These are phyloP conservation scores for Solenopsis invicta DNA, from an alignment of 1,140 invertebrate species.

Conservation along the genomic window DNA sequence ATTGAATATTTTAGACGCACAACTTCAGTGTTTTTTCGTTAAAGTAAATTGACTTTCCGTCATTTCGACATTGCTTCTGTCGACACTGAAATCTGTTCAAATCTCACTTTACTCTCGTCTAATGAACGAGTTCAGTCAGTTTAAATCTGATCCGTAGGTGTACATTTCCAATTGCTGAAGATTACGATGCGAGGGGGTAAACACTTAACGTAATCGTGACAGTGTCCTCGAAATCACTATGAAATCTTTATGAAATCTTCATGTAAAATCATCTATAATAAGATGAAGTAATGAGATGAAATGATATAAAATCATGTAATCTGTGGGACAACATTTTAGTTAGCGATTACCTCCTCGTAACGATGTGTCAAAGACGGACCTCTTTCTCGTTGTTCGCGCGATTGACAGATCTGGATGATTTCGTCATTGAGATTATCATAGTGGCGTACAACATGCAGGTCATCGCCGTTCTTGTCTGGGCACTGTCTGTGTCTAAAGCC, in stretches of 20 bases:
- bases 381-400: neutral
- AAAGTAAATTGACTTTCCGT: neutral
- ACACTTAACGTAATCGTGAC: too few relatives aligned
- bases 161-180: neutral
- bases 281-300: too few relatives aligned
- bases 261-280: too few relatives aligned
- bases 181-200: neutral
- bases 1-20: neutral
- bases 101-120: neutral
- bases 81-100: too few relatives aligned
- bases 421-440: conserved; percentile 49
- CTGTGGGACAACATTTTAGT: too few relatives aligned
- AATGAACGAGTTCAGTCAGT: neutral
- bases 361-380: neutral
- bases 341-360: too few relatives aligned
- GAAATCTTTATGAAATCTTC: too few relatives aligned
- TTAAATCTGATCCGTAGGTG: neutral
- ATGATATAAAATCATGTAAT: too few relatives aligned
- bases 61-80: neutral
- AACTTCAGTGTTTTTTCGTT: neutral
- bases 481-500: conserved; percentile 66
- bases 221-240: too few relatives aligned
- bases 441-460: conserved; percentile 14
- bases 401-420: neutral
- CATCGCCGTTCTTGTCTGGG: conserved; percentile 68